A percentile compares a stretch with the other conserved stretches of the same genome.
Evolutionary conservation across 2,888 invertebrate species (phyloP).

Genomic region (Drosophila birchii): DNA sequence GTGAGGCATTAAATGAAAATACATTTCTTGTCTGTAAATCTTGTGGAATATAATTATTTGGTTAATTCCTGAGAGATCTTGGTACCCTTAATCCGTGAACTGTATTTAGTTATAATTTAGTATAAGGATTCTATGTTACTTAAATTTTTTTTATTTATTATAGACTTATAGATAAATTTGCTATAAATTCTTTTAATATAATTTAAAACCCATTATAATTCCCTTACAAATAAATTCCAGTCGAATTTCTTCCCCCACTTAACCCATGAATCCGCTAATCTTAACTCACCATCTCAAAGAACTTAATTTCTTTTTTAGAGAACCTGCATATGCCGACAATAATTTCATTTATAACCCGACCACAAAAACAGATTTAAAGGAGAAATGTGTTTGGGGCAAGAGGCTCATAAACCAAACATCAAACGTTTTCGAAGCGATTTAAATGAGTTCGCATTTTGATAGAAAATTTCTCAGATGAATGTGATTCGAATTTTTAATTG

Average conservation of each 20-base stretch:
- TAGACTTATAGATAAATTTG: no score
- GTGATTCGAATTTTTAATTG: conserved; percentile 56
- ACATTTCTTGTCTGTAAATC: not conserved
- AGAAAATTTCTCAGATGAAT: conserved; percentile 63
- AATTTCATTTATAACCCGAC: conserved; percentile 32
- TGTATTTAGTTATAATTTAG: no score
- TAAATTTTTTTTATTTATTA: no score
- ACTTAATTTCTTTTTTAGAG: conserved; percentile 18
- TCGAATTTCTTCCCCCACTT: not conserved
- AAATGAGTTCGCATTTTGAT: conserved; percentile 75
- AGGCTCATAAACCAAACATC: conserved; percentile 73
- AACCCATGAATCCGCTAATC: conserved; percentile 18
- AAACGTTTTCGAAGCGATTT: conserved; percentile 66
- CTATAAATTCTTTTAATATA: not conserved
- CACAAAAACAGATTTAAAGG: conserved; percentile 15
- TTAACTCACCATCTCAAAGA: conserved; percentile 16
- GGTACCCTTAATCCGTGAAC: no score
- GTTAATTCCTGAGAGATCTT: not conserved
- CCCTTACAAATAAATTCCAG: not conserved
- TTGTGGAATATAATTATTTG: no score
- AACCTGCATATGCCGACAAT: conserved; percentile 38
- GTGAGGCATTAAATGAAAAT: not conserved
- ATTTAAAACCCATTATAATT: conserved; percentile 1
- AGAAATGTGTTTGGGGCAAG: conserved; percentile 43
- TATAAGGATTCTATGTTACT: no score